Evolutionary conservation across 2,113 vertebrate species (phyloP), one percentile per base, ranked within the genome.

Genomic region (Ceyx cyanopectus): DNA sequence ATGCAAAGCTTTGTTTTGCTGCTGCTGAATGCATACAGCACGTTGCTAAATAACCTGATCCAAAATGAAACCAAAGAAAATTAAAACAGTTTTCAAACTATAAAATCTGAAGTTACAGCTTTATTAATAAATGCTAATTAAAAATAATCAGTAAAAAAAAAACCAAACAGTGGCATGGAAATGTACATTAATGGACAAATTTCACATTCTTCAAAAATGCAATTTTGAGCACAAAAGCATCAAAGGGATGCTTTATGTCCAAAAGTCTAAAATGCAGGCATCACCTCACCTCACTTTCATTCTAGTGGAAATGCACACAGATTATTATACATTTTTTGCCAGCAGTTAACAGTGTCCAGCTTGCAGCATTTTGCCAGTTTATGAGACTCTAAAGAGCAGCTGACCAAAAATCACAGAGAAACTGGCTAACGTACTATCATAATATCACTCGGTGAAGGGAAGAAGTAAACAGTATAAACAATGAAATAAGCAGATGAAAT

Each of bases 1-100:
- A 89, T 46, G 79, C 84, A 70, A 53, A 91, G 92, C 67, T 30
- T 84, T 85, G 87, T 93, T 92, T 86, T 92, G 62, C 91, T 84
- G 78, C 46, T 37, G 77, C 91, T 85, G 70, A 68, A 81, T 50
- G 69, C 81, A 41, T 50, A 53, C 34, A 37, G 58, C 60, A 65
- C 75, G 70, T 81, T 76, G 51, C 45, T 7, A 45, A 78, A 74
- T n/a, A 76, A 50, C 41, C 46, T 45, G 24, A 87, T 81, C 77
- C 58, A 30, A 89, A 77, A 14, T 81, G 72, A 91, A 92, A 92
- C 12, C 34, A 60, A 66, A 62, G 19, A 75, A 85, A 74, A 84
- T 1, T 0, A 77, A 37, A 75, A 26, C 5, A 24, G 4, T 50
- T 87, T 53, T 20, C n/a, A 46, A 77, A 83, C 60, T 27, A 50